Percentiles rank a stretch among this genome's conserved stretches.
Conservation (phyloP, 2,888 invertebrate species). For the Tetramorium bicarinatum region DNA sequence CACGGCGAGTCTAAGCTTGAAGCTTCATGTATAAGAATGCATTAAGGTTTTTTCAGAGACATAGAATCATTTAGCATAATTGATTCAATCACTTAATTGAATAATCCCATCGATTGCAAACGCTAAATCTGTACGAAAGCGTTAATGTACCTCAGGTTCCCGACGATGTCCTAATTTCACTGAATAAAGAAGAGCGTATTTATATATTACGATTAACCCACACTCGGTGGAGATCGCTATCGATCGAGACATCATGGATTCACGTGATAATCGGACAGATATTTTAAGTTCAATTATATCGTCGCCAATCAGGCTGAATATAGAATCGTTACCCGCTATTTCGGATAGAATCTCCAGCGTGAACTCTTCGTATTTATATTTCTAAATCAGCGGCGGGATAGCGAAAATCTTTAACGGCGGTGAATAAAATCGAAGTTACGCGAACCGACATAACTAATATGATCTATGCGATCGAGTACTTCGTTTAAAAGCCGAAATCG, state of each 20-base stretch:
- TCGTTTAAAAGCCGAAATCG: background rate
- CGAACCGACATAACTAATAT: background rate
- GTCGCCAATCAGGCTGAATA: constrained; percentile 30
- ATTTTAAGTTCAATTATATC: constrained; percentile 50
- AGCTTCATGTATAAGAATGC: background rate
- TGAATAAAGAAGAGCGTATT: constrained; percentile 8
- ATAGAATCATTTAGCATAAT: background rate
- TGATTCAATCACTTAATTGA: background rate
- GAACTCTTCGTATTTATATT: constrained; percentile 16
- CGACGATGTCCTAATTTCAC: constrained; percentile 24
- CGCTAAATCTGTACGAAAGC: constrained; percentile 21
- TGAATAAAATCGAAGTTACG: background rate
- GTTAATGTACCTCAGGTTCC: background rate
- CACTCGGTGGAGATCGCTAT: constrained; percentile 28
- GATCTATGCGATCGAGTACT: background rate
- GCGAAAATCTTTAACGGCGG: constrained; percentile 6
- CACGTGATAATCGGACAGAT: constrained; percentile 10
- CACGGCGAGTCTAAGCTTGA: background rate
- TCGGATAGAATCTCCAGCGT: background rate
- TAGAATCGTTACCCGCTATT: constrained; percentile 34
- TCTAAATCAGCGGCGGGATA: constrained; percentile 6
- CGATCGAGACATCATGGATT: constrained; percentile 29
- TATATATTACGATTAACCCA: constrained; percentile 37
- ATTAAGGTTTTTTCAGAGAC: background rate
- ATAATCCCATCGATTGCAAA: background rate